Conservation (phyloP, 2,797 vertebrate species). For the Enoplosus armatus region DNA sequence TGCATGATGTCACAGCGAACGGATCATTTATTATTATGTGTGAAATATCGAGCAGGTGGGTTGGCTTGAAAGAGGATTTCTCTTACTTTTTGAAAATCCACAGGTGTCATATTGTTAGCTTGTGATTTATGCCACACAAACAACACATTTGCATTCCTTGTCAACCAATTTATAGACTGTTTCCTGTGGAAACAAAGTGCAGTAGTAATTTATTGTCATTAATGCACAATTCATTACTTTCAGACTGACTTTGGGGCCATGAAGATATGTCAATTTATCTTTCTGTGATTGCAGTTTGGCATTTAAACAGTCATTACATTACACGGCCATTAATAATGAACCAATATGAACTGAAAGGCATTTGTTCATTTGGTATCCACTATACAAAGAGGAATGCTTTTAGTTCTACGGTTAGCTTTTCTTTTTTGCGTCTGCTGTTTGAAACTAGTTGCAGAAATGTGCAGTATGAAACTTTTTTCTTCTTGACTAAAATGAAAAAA, state of each 20-base stretch:
- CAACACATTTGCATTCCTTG: constrained; percentile 67
- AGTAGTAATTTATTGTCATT: constrained; percentile 69
- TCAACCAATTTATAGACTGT: constrained; percentile 63
- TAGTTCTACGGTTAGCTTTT: neutral
- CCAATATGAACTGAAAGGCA: constrained; percentile 50
- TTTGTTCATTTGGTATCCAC: constrained; percentile 48
- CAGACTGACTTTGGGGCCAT: constrained; percentile 50
- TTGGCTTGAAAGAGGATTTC: constrained; percentile 48
- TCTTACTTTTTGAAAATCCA: constrained; percentile 65
- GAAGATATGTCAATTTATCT: constrained; percentile 67
- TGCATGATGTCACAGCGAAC: constrained; percentile 37
- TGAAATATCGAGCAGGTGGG: constrained; percentile 60
- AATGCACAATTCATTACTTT: constrained; percentile 65
- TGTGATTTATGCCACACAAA: constrained; percentile 70
- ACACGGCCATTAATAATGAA: constrained; percentile 64
- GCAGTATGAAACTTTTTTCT: constrained; percentile 17
- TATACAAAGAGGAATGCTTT: constrained; percentile 34
- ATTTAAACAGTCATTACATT: constrained; percentile 74
- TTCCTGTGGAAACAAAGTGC: constrained; percentile 65
- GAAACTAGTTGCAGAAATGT: constrained; percentile 25
- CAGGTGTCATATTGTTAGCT: constrained; percentile 66
- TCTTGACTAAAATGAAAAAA: neutral
- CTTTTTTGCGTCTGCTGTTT: constrained; percentile 15
- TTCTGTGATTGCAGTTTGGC: constrained; percentile 59
- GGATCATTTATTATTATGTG: constrained; percentile 51